Evolutionary conservation across 2,113 vertebrate genomes (phyloP), one percentile per base, ranked within the genome.

Genomic region (Tor tambroides): DNA sequence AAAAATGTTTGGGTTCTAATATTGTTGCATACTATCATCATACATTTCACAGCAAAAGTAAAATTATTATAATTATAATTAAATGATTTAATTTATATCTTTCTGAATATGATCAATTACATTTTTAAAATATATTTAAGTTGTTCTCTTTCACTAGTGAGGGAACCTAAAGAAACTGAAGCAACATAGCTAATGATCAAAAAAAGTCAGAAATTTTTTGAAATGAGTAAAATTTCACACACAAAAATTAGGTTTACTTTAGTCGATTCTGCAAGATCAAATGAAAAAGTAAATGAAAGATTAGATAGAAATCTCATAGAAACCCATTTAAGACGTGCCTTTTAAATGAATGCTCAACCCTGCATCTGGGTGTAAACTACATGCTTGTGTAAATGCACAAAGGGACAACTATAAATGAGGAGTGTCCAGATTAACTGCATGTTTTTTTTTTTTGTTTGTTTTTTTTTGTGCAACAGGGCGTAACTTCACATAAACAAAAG

Each of bases 401-500:
- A 30, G 30, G 0, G 17, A 38, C 9, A 67, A 19, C 35, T 51
- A 15, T 83, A 87, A 83, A 71, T 63, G 61, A 81, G 30, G 72
- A 85, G 30, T 61, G 76, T 56, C 38, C 38, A 6, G 38, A 38
- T 38, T 5, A 38, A 38, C 38, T 6, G 38, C 38, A 38, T 6
- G 38, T 80, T 84, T 35, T 86, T 35, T 6, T 65, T 80, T 84
- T 35, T 86, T 35, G n/a, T n/a, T n/a, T n/a, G n/a, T n/a, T 32
- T 80, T 84, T 35, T 86, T 35, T 6, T 65, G 63, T 56, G 14
- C n/a, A 63, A 79, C 43, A 56, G 85, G 88, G 87, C 26, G 80
- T 87, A 21, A 46, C 43, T 69, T n/a, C 54, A 65, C 8, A 77
- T 46, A 69, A 51, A 49, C 69, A 80, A 86, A 49, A 76, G 28